Base-by-base conservation (phyloP, 1,140 invertebrate species). In the Portunus trituberculatus region DNA sequence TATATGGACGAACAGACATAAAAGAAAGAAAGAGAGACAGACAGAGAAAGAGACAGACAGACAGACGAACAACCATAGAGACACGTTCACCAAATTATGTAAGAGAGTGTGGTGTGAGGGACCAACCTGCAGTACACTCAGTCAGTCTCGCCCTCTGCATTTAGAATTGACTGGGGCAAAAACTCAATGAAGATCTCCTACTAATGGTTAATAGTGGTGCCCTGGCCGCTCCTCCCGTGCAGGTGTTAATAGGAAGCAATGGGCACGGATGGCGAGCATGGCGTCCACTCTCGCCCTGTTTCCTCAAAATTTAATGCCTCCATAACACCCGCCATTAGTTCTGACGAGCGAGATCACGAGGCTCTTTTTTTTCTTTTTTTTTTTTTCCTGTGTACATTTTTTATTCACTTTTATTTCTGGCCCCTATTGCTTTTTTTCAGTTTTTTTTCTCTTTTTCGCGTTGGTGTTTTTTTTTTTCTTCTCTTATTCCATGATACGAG, bases 271-370 rank as follows among this genome's bases (percentile, higher is more conserved):
- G 67, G 67, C 20, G 67, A 76, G 67, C 67, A 7, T 76, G 67
- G n/a, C 67, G 67, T 76, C 20, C 67, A 76, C 67, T 76, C 67
- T 7, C 67, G 67, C 67, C 25, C 67, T 76, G 67, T 76, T 76
- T 76, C 67, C 67, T 76, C 67, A 76, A 76, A 76, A 76, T 76
- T 76, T 76, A 76, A 76, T 76, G 67, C 67, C 67, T 76, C 67
- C 67, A 76, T 76, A 76, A 76, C 67, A 76, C 67, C 25, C 12
- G 67, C 67, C 67, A 76, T 76, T 76, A 76, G 67, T 76, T 76
- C 67, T 76, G 67, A 76, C 67, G 67, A 76, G 67, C 67, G 67
- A 76, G 67, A 76, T 76, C 67, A 76, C 67, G 67, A 76, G 67
- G 67, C 12, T n/a, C n/a, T 8, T n/a, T 76, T 12, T 20, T 76